phyloP scores from a whole-genome alignment of 2,888 invertebrate species.

The Cheilosia urbana region DNA sequence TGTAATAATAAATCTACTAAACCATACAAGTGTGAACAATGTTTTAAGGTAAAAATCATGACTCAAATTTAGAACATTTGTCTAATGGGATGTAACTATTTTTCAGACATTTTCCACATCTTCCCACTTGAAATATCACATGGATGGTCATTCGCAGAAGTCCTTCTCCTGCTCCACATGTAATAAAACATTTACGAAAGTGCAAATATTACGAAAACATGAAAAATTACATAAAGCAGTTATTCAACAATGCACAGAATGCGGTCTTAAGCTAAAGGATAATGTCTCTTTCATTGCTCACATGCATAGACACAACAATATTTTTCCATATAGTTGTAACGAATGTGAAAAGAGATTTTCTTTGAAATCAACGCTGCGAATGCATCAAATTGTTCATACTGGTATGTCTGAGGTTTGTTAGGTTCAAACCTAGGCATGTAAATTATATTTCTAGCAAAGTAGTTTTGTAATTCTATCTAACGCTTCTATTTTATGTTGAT shows the following conservation, averaged over 20 bases:
- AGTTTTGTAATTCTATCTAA: neutral
- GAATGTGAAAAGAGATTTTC: constrained; percentile 86
- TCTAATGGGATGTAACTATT: constrained; percentile 54
- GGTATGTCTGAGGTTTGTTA: constrained; percentile 66
- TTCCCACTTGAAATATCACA: constrained; percentile 90
- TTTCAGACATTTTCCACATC: constrained; percentile 88
- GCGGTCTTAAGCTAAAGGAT: constrained; percentile 87
- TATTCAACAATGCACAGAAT: constrained; percentile 85
- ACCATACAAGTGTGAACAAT: constrained; percentile 84
- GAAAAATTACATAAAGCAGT: constrained; percentile 86
- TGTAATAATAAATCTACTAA: constrained; percentile 85
- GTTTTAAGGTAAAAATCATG: constrained; percentile 79
- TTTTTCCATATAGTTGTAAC: constrained; percentile 85
- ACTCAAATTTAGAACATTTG: neutral
- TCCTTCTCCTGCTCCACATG: constrained; percentile 83
- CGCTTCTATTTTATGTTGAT: neutral
- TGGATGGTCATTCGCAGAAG: constrained; percentile 85
- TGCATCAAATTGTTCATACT: constrained; percentile 85
- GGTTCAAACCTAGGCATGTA: no score
- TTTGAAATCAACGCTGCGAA: constrained; percentile 88
- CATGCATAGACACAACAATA: constrained; percentile 86
- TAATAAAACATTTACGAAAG: constrained; percentile 88
- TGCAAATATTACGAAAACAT: constrained; percentile 89
- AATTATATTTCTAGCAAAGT: no score
- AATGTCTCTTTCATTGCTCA: constrained; percentile 87